phyloP scores from a whole-genome alignment of 2,797 vertebrate species.

The Atherinosoma microstoma region DNA sequence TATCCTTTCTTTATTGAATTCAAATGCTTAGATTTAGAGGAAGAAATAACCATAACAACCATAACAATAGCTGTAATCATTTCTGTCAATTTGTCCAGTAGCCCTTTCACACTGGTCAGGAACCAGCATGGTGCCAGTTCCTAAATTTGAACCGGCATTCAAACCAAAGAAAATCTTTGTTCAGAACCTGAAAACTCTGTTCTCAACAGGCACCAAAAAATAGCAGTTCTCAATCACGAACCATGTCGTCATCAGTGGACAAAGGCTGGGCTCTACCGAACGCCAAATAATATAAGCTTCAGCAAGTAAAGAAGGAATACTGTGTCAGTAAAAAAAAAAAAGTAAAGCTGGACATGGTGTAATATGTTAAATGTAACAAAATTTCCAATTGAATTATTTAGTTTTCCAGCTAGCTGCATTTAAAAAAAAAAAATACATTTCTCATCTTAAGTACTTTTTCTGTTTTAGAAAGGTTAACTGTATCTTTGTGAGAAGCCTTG shows the following conservation, averaged over 20 bases:
- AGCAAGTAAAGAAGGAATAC: no score
- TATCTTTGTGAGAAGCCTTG: conserved; percentile 32
- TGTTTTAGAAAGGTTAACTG: conserved; percentile 31
- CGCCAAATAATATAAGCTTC: no score
- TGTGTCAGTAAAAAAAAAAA: no score
- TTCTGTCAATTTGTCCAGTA: neutral
- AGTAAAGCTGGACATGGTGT: neutral
- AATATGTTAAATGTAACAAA: neutral
- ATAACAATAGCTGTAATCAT: neutral
- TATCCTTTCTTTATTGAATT: neutral
- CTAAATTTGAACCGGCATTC: no score
- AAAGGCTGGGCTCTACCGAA: no score
- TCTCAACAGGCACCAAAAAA: no score
- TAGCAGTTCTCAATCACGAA: no score
- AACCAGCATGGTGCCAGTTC: neutral
- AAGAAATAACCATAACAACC: neutral
- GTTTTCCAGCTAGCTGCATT: neutral
- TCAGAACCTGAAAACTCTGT: no score
- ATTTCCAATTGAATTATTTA: no score
- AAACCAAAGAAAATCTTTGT: no score
- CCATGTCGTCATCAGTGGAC: no score
- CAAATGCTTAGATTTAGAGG: neutral
- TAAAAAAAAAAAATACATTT: neutral
- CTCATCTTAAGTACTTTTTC: conserved; percentile 7
- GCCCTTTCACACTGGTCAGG: neutral